phyloP scores from a whole-genome alignment of 2,797 vertebrate species.

The Melanotaenia pygmaea region DNA sequence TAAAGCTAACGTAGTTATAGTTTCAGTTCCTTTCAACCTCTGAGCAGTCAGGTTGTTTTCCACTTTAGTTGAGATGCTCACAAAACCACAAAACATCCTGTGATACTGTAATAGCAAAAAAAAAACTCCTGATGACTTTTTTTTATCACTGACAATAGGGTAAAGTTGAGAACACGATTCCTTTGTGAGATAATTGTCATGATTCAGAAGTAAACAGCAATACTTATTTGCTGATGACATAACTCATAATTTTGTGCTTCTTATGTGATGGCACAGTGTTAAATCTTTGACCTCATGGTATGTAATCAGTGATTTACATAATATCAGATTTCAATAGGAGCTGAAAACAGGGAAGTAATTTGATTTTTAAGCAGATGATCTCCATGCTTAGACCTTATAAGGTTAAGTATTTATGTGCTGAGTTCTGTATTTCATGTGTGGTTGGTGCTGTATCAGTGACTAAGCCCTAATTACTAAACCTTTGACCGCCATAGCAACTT shows the following conservation, averaged over 20 bases:
- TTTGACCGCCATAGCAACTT: constrained; percentile 17
- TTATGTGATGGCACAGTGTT: not conserved
- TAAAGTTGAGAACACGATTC: too few relatives aligned
- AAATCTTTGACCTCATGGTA: constrained; percentile 17
- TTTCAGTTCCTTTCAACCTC: constrained; percentile 4
- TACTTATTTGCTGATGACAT: not conserved
- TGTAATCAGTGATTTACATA: constrained; percentile 14
- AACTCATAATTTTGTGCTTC: not conserved
- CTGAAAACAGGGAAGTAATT: not conserved
- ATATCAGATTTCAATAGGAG: constrained; percentile 18
- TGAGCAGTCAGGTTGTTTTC: not conserved
- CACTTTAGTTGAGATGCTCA: not conserved
- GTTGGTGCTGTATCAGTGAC: not conserved
- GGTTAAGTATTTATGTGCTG: not conserved
- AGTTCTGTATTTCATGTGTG: not conserved
- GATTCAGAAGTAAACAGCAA: not conserved
- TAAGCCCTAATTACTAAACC: constrained; percentile 2
- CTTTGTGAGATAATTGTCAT: not conserved
- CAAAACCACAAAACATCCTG: constrained; percentile 11
- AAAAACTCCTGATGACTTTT: constrained; percentile 12
- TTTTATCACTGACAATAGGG: not conserved
- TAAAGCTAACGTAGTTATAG: not conserved
- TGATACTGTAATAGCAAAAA: not conserved
- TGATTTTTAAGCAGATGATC: constrained; percentile 7
- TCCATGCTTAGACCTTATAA: not conserved